phyloP scores from a whole-genome alignment of 2,888 invertebrate species.

The Stenotaenia linearis region DNA sequence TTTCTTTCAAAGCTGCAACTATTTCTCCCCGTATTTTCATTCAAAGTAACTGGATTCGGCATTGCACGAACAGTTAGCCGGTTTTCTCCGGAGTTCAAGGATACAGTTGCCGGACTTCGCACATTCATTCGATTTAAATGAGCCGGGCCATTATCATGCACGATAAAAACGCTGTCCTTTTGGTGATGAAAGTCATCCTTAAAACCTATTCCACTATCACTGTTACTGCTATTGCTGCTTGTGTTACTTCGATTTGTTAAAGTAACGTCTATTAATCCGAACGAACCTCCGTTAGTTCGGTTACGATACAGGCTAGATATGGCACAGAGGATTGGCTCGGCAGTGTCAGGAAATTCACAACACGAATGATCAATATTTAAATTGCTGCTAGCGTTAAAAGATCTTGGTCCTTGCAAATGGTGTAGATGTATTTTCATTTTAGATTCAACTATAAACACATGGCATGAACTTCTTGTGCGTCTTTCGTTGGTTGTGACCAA shows the following conservation, averaged over 20 bases:
- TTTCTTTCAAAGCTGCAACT: slow-evolving; percentile 44
- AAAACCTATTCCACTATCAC: slow-evolving; percentile 92
- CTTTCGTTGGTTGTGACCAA: slow-evolving; percentile 62
- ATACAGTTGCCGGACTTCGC: background rate
- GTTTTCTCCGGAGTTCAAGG: background rate
- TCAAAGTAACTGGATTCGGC: slow-evolving; percentile 54
- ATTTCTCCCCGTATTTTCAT: slow-evolving; percentile 40
- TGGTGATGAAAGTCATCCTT: slow-evolving; percentile 62
- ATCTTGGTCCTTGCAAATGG: slow-evolving; percentile 71
- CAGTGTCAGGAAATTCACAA: slow-evolving; percentile 82
- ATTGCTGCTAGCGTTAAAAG: slow-evolving; percentile 74
- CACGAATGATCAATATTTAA: slow-evolving; percentile 56
- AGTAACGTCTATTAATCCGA: slow-evolving; percentile 48
- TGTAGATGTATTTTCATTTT: slow-evolving; percentile 73
- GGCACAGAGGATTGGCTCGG: slow-evolving; percentile 58
- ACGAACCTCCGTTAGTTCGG: slow-evolving; percentile 37
- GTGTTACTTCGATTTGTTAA: slow-evolving; percentile 53
- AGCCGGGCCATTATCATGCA: slow-evolving; percentile 40
- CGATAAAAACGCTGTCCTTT: slow-evolving; percentile 43
- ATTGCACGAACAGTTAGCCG: slow-evolving; percentile 62
- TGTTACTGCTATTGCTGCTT: slow-evolving; percentile 77
- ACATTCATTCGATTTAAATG: background rate
- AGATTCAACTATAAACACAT: slow-evolving; percentile 89
- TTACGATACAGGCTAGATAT: slow-evolving; percentile 54
- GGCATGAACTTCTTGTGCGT: slow-evolving; percentile 61